phyloP scores from a whole-genome alignment of 2,113 vertebrate genomes.

The Dasypus novemcinctus region DNA sequence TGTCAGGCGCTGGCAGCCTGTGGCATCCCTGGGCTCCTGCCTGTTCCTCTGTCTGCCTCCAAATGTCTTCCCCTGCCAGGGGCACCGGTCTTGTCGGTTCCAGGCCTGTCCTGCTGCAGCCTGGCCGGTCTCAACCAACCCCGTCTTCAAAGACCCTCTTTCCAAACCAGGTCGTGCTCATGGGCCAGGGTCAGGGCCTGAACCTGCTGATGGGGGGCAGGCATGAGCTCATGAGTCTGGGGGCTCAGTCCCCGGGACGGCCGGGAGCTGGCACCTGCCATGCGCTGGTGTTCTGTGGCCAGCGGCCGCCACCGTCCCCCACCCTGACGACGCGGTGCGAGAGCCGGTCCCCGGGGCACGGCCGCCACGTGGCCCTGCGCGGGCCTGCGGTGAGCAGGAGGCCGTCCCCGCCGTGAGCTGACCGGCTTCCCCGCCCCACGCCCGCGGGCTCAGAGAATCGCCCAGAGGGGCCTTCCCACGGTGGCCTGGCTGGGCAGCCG shows the following conservation, averaged over 20 bases:
- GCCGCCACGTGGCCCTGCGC: not conserved
- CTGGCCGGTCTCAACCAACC: too few relatives aligned
- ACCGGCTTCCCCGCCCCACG: not conserved
- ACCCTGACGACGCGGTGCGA: accelerated
- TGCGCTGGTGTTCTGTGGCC: not conserved
- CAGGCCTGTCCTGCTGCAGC: too few relatives aligned
- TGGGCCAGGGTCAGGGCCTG: too few relatives aligned
- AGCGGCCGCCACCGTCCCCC: accelerated
- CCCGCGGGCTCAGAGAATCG: not conserved
- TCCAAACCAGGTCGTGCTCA: too few relatives aligned
- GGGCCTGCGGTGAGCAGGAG: not conserved
- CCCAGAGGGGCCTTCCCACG: slow-evolving; percentile 54
- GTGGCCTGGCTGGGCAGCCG: not conserved
- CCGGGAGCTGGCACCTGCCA: accelerated
- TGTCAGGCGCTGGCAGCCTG: too few relatives aligned
- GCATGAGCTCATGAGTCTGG: too few relatives aligned
- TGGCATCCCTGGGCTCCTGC: too few relatives aligned
- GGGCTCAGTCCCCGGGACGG: not conserved
- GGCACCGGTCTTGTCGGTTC: too few relatives aligned
- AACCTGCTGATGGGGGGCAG: too few relatives aligned
- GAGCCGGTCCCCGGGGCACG: not conserved
- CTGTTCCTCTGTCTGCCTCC: too few relatives aligned
- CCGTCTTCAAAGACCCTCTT: too few relatives aligned
- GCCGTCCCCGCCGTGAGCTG: not conserved
- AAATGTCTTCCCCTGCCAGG: too few relatives aligned